These are phyloP conservation scores for Odocoileus virginianus DNA, from an alignment of 2,113 vertebrate genomes.

Conservation along the genomic window DNA sequence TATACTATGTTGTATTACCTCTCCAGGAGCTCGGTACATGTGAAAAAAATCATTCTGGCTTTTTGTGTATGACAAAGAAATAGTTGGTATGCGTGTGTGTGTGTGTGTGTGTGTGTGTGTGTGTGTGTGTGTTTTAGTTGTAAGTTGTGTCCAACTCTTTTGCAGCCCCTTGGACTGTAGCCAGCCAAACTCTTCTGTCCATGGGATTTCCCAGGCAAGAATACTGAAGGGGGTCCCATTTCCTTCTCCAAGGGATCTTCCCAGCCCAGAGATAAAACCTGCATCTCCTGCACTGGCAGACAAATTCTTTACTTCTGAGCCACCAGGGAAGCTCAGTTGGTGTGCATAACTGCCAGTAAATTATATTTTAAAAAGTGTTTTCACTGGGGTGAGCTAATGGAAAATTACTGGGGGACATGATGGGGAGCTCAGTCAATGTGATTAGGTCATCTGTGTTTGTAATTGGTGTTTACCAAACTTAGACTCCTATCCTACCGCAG, in stretches of 20 bases:
- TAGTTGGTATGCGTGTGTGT: not conserved
- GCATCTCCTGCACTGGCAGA: not conserved
- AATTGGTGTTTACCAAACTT: not conserved
- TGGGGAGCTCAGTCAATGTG: not conserved
- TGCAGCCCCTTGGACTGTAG: not conserved
- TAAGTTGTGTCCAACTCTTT: not conserved
- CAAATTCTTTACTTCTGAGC: not conserved
- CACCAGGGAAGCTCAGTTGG: not conserved
- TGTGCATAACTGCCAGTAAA: not conserved
- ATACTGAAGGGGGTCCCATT: not conserved
- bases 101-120: not conserved
- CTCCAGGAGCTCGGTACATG: not conserved
- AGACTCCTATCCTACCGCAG: not conserved
- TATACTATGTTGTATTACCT: not conserved
- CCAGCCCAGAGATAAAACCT: not conserved
- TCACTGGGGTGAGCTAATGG: not conserved
- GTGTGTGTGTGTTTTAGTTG: not conserved
- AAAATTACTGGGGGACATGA: not conserved
- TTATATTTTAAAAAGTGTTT: not conserved
- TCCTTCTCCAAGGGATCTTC: not conserved
- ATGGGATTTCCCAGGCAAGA: not conserved
- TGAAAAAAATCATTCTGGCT: not conserved
- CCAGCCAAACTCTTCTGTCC: not conserved
- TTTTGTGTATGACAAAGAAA: not conserved
- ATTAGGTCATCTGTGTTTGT: not conserved